Percentiles rank a stretch among this genome's conserved stretches.
These are phyloP conservation scores for Eudyptes chrysolophus DNA, from an alignment of 2,113 vertebrate genomes.

Conservation along the genomic window DNA sequence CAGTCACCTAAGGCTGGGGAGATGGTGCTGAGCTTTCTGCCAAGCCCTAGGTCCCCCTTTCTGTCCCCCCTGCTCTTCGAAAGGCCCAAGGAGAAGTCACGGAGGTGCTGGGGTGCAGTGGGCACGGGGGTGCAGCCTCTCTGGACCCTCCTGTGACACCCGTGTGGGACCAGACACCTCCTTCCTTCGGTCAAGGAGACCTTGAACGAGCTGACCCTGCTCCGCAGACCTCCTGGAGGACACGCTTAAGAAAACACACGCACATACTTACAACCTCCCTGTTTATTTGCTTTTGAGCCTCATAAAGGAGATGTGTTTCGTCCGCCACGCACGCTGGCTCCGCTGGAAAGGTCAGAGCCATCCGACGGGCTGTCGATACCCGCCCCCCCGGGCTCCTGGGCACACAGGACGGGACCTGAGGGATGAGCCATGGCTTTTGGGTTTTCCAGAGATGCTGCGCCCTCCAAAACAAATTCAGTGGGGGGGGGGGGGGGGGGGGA, in stretches of 20 bases:
- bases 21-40: neutral
- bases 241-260: neutral
- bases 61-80: neutral
- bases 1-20: neutral
- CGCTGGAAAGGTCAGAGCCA: neutral
- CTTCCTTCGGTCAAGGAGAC: neutral
- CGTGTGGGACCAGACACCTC: neutral
- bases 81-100: neutral
- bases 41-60: neutral
- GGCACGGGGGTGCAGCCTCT: too few relatives aligned
- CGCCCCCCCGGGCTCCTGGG: neutral
- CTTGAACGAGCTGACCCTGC: neutral
- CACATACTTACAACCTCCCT: neutral
- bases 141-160: neutral
- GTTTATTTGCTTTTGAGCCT: neutral
- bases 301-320: neutral
- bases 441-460: constrained; percentile 25
- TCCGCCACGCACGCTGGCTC: neutral
- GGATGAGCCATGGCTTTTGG: constrained; percentile 53
- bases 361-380: neutral
- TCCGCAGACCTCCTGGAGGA: neutral
- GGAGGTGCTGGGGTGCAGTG: neutral
- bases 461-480: constrained; percentile 63
- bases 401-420: constrained; percentile 57
- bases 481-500: constrained; percentile 37